phyloP scores from a whole-genome alignment of 1,140 invertebrate species.

The Zaprionus davidi region DNA sequence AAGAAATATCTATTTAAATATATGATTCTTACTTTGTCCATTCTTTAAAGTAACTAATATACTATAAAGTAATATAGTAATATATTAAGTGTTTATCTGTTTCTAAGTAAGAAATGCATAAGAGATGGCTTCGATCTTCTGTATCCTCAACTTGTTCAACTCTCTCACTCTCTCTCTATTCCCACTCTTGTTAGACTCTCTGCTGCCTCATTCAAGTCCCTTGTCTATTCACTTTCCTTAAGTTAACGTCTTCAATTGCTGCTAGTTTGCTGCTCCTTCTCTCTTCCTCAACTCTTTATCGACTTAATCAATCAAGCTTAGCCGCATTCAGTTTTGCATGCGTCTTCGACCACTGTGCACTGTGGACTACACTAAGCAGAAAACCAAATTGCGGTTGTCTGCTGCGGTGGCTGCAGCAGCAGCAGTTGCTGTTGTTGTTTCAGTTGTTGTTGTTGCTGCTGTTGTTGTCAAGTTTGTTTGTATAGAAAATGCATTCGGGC shows the following conservation, averaged over 20 bases:
- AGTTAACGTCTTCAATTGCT: not conserved
- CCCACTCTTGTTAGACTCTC: not conserved
- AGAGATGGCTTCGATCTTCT: too few relatives aligned
- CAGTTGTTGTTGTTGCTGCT: constrained; percentile 21
- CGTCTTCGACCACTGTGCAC: constrained; percentile 29
- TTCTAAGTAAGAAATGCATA: too few relatives aligned
- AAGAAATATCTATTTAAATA: too few relatives aligned
- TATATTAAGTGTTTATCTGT: too few relatives aligned
- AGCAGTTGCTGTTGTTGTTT: constrained; percentile 18
- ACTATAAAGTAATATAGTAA: too few relatives aligned
- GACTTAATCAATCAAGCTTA: constrained; percentile 16
- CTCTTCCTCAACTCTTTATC: not conserved
- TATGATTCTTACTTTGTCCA: too few relatives aligned
- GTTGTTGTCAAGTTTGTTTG: constrained; percentile 57
- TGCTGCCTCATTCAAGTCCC: not conserved
- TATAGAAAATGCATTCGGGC: constrained; percentile 80
- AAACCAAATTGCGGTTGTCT: constrained; percentile 71
- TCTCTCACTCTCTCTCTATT: not conserved
- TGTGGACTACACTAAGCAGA: constrained; percentile 32
- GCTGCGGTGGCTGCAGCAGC: constrained; percentile 34
- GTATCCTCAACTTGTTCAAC: too few relatives aligned
- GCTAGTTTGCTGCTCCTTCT: not conserved
- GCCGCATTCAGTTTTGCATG: not conserved
- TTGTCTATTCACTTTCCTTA: not conserved
- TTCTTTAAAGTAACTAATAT: too few relatives aligned